phyloP scores from a whole-genome alignment of 2,113 vertebrate genomes.

The Ailuropoda melanoleuca region DNA sequence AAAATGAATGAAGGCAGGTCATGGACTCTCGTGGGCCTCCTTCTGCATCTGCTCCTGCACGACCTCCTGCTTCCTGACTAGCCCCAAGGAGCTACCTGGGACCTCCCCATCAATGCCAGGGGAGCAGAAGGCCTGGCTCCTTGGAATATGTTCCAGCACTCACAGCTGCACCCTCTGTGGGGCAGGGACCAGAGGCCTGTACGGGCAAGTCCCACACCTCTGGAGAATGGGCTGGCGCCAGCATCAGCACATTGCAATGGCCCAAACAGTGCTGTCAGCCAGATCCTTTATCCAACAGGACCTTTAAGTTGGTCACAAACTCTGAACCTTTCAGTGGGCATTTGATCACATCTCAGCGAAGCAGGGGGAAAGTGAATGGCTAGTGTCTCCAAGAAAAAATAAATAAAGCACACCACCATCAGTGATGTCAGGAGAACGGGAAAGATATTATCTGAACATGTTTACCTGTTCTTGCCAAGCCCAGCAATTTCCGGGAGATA shows the following conservation, averaged over 20 bases:
- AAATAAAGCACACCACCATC: background rate
- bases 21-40: background rate
- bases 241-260: background rate
- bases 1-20: background rate
- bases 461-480: conserved; percentile 28
- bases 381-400: background rate
- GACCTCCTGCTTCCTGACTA: background rate
- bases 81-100: background rate
- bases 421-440: background rate
- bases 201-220: background rate
- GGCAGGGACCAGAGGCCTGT: background rate
- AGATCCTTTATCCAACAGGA: background rate
- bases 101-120: background rate
- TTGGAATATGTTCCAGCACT: background rate
- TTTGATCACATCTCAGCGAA: background rate
- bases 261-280: background rate
- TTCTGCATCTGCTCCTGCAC: background rate
- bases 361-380: background rate
- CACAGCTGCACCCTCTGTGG: background rate
- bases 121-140: background rate
- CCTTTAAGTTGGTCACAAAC: background rate
- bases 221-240: background rate
- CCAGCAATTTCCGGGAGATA: conserved; percentile 59
- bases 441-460: background rate
- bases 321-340: background rate